A percentile compares a stretch with the other conserved stretches of the same genome.
These are phyloP conservation scores for Chionis minor DNA, from an alignment of 2,113 vertebrate species.

Conservation along the genomic window DNA sequence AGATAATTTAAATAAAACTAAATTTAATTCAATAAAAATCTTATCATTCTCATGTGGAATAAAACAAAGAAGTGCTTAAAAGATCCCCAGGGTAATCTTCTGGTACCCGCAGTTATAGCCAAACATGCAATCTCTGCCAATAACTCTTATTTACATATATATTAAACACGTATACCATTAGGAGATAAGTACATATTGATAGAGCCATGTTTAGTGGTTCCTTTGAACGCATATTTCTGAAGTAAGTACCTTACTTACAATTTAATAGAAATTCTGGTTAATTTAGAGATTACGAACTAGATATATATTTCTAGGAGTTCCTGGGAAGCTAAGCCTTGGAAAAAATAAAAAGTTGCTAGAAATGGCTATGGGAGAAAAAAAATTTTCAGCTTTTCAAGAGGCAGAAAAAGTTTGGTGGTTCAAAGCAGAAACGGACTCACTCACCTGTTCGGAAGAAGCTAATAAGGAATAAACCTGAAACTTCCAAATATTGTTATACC, in stretches of 20 bases:
- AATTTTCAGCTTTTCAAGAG: background rate
- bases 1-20: constrained; percentile 46
- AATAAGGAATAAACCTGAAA: background rate
- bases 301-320: background rate
- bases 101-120: background rate
- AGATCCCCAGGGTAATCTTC: constrained; percentile 34
- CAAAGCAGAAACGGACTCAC: background rate
- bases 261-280: constrained; percentile 42
- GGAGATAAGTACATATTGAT: constrained; percentile 33
- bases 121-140: constrained; percentile 56
- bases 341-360: background rate
- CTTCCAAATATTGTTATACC: background rate
- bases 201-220: constrained; percentile 44
- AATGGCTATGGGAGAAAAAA: background rate
- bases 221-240: constrained; percentile 34
- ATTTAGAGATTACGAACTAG: constrained; percentile 3
- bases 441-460: background rate
- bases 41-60: constrained; percentile 22
- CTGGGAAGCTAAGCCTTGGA: background rate
- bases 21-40: constrained; percentile 40
- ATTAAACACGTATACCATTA: constrained; percentile 51
- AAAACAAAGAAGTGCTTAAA: constrained; percentile 50
- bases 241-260: constrained; percentile 2
- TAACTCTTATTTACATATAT: constrained; percentile 61
- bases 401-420: background rate